Evolutionary conservation across 2,888 invertebrate genomes (phyloP).

Genomic region (Cerceris ruficornis): DNA sequence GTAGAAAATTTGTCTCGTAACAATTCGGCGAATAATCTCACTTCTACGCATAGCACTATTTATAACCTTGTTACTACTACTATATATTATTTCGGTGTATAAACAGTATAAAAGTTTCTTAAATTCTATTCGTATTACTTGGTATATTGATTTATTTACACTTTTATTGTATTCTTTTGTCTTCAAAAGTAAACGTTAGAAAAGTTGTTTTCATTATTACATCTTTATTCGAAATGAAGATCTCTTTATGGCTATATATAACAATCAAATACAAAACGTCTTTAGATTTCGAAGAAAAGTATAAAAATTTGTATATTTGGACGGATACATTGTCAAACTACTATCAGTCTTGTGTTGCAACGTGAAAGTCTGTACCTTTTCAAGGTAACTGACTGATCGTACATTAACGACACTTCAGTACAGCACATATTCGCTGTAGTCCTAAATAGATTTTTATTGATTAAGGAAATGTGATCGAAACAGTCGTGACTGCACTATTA

Average conservation of each 20-base stretch:
- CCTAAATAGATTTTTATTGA: constrained; percentile 1
- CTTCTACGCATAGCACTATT: too few relatives aligned
- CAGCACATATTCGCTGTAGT: constrained; percentile 9
- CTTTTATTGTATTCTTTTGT: neutral
- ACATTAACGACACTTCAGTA: constrained; percentile 52
- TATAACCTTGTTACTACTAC: too few relatives aligned
- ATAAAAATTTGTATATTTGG: constrained; percentile 57
- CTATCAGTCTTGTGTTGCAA: constrained; percentile 74
- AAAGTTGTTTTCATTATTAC: constrained; percentile 15
- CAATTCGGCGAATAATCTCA: too few relatives aligned
- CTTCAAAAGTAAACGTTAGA: constrained; percentile 10
- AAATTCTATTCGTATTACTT: neutral
- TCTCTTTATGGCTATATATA: constrained; percentile 36
- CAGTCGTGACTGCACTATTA: neutral
- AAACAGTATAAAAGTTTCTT: neutral
- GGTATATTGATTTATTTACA: neutral
- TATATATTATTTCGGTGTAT: neutral
- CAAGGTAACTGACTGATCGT: constrained; percentile 28
- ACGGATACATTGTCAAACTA: constrained; percentile 70
- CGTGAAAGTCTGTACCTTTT: constrained; percentile 27
- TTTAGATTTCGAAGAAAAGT: constrained; percentile 18
- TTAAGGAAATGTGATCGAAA: constrained; percentile 1
- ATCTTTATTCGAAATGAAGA: constrained; percentile 24
- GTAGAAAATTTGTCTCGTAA: too few relatives aligned
- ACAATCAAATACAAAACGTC: constrained; percentile 38